Evolutionary conservation across 1,140 invertebrate species (phyloP), one percentile per base, ranked within the genome.

Genomic region (Drosophila parabipectinata): DNA sequence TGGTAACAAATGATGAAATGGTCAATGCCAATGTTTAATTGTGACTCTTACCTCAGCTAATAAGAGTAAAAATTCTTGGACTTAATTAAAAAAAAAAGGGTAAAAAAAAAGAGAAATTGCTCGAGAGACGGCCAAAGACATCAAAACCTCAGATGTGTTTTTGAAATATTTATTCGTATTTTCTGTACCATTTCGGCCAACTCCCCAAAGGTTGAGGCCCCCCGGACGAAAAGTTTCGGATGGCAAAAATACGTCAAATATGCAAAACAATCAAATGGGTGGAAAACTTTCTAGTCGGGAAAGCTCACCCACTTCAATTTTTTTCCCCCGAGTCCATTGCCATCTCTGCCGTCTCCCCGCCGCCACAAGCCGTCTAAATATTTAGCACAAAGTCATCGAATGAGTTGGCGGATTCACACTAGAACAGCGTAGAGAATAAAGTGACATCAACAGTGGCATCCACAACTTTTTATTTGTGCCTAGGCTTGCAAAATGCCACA

Each of bases 21-120:
- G 80, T 84, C 80, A 84, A 72, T 79, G 76, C 72, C 71, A 62
- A 84, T 84, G 79, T 77, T 84, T 84, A 84, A 84, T 79, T 83
- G 79, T 75, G 12, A 21, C 63, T 69, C 51, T 69, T 32, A 69
- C 66, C 66, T 69, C 66, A 9, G 18, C 2, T 12, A 48, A 52
- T n/a, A 24, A 52, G 37, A 67, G n/a, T 8, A 1, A 8, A 32
- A 9, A 34, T 69, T 77, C 73, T 60, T 53, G 21, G 30, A 60
- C 64, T 82, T 82, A 82, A 82, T 82, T 82, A 82, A 82, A 81
- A 81, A 81, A 81, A 62, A 45, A 47, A 48, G 48, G 45, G 52
- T 15, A 0, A 24, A 56, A 14, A 41, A 32, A 41, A 8, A 39
- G 44, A 57, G 64, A 57, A 69, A 69, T 57, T 15, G 51, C 18